phyloP scores from a whole-genome alignment of 2,888 invertebrate species.

The Athetis lepigone region DNA sequence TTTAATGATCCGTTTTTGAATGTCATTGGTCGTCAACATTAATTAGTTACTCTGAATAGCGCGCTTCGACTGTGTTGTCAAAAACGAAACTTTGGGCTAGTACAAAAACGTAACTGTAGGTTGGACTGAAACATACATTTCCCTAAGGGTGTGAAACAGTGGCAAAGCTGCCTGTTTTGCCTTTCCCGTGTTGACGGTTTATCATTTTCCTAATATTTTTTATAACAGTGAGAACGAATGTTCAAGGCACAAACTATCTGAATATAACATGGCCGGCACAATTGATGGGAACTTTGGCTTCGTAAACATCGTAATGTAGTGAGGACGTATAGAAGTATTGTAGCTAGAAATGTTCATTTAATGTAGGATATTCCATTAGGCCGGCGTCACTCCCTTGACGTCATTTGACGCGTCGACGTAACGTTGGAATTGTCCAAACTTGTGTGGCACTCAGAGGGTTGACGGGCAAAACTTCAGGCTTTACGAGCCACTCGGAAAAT shows the following conservation, averaged over 20 bases:
- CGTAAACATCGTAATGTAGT: slow-evolving; percentile 23
- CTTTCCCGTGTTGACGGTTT: slow-evolving; percentile 3
- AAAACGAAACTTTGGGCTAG: slow-evolving; percentile 34
- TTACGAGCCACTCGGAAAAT: slow-evolving; percentile 70
- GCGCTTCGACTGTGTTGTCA: too few relatives aligned
- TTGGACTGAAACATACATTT: slow-evolving; percentile 29
- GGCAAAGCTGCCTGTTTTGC: slow-evolving; percentile 22
- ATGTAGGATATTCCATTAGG: slow-evolving; percentile 58
- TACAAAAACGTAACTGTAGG: slow-evolving; percentile 28
- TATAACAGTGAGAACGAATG: neutral
- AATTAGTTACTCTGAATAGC: slow-evolving; percentile 2
- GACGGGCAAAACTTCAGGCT: slow-evolving; percentile 63
- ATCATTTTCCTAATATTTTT: slow-evolving; percentile 17
- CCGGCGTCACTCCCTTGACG: slow-evolving; percentile 47
- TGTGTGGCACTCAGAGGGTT: slow-evolving; percentile 51
- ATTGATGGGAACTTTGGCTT: slow-evolving; percentile 21
- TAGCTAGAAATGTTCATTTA: slow-evolving; percentile 50
- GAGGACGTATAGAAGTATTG: slow-evolving; percentile 32
- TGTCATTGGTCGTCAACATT: neutral
- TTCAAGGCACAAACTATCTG: slow-evolving; percentile 1
- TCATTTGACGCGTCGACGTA: slow-evolving; percentile 52
- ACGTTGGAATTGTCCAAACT: slow-evolving; percentile 59
- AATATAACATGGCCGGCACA: neutral
- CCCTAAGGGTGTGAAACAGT: slow-evolving; percentile 17
- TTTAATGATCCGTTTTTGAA: too few relatives aligned